Evolutionary conservation across 2,888 invertebrate genomes (phyloP).

Genomic region (Pyrrhosoma nymphula): DNA sequence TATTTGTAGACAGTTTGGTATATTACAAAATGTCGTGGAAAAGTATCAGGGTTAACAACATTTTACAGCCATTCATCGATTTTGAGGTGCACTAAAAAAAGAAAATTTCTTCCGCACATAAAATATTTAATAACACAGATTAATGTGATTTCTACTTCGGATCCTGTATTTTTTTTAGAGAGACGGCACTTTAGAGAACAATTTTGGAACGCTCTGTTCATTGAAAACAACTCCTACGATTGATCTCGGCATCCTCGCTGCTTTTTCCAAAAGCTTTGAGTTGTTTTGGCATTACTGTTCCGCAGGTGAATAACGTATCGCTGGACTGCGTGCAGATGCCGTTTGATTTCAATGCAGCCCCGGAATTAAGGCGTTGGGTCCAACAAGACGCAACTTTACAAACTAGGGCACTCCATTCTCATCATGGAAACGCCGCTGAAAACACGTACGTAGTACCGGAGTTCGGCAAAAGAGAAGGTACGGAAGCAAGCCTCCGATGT

Average conservation of each 20-base stretch:
- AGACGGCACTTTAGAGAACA: not conserved
- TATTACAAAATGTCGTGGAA: too few relatives aligned
- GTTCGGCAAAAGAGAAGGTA: not conserved
- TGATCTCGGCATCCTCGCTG: not conserved
- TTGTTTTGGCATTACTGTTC: too few relatives aligned
- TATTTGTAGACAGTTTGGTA: too few relatives aligned
- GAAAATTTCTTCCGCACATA: too few relatives aligned
- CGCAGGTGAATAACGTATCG: not conserved
- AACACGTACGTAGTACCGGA: not conserved
- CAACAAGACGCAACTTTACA: not conserved
- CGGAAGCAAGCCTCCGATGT: not conserved
- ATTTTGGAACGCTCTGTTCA: not conserved
- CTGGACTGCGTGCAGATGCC: not conserved
- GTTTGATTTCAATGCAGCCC: not conserved
- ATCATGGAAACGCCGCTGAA: not conserved
- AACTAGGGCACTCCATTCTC: not conserved
- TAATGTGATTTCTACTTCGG: too few relatives aligned
- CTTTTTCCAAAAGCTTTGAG: not conserved
- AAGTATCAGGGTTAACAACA: too few relatives aligned
- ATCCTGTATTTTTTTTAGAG: too few relatives aligned
- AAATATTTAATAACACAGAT: too few relatives aligned
- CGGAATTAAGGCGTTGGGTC: not conserved
- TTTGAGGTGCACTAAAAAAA: too few relatives aligned
- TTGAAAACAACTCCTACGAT: not conserved
- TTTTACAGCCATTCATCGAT: too few relatives aligned